Conservation (phyloP, 2,113 vertebrate species). For the Illadopsis cleaveri region DNA sequence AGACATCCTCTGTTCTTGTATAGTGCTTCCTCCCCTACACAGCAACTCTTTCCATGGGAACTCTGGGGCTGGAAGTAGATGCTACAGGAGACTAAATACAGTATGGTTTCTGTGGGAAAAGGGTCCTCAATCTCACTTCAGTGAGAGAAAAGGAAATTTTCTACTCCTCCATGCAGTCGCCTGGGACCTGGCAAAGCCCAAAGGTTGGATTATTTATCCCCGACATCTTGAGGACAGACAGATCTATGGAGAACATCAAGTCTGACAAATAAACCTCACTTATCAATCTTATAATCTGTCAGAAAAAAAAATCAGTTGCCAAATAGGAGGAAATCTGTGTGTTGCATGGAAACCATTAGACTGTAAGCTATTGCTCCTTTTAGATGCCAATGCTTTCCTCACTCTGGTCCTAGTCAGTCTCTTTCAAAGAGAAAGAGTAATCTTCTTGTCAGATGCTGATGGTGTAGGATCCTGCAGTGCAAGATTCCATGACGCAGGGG, state of each 20-base stretch:
- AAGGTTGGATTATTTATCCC: background rate
- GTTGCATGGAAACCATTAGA: background rate
- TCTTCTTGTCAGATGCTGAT: background rate
- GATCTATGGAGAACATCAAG: background rate
- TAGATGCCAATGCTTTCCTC: background rate
- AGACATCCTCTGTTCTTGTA: background rate
- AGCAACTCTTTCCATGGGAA: background rate
- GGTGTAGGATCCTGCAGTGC: background rate
- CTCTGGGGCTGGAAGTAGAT: background rate
- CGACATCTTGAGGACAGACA: background rate
- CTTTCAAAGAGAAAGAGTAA: background rate
- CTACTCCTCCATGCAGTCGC: background rate
- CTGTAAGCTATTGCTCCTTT: background rate
- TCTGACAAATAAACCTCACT: background rate
- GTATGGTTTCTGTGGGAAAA: background rate
- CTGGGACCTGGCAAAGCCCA: background rate
- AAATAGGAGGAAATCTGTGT: background rate
- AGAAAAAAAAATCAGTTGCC: background rate
- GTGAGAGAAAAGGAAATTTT: background rate
- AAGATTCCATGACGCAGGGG: background rate
- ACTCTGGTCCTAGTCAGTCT: background rate
- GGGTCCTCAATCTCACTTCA: background rate
- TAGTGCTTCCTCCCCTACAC: background rate
- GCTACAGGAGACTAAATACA: background rate
- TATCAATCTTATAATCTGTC: background rate